These are phyloP conservation scores for Galeopterus variegatus DNA, from an alignment of 2,113 vertebrate genomes.

Conservation along the genomic window DNA sequence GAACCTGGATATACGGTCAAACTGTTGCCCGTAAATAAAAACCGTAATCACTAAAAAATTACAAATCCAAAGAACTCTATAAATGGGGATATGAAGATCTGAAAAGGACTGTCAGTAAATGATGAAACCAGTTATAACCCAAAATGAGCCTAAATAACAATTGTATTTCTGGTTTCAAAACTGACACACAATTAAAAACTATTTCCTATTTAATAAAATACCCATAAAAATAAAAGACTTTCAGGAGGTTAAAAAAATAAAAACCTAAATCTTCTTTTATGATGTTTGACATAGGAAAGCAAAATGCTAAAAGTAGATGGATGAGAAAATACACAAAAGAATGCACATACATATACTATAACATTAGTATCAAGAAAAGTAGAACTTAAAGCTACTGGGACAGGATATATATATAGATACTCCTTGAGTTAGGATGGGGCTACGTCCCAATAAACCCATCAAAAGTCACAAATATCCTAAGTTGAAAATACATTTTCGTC, in stretches of 20 bases:
- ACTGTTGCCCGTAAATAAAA: not conserved
- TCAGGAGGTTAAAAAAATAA: not conserved
- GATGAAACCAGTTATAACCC: not conserved
- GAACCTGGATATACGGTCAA: not conserved
- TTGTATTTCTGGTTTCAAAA: slow-evolving; percentile 30
- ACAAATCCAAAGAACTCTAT: slow-evolving; percentile 36
- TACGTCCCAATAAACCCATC: no score
- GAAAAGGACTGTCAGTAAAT: not conserved
- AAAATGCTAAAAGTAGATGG: slow-evolving; percentile 48
- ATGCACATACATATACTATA: not conserved
- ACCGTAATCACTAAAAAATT: not conserved
- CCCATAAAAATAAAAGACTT: not conserved
- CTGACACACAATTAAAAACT: slow-evolving; percentile 24
- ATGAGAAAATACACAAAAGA: not conserved
- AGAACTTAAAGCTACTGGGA: not conserved
- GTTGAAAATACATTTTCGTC: no score
- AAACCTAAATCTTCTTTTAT: not conserved
- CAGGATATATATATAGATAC: not conserved
- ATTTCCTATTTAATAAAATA: slow-evolving; percentile 7
- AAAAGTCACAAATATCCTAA: no score
- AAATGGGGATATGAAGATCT: not conserved
- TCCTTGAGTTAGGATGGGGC: no score
- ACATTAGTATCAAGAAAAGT: not conserved
- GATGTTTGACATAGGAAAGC: not conserved
- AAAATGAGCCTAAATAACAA: slow-evolving; percentile 23